Conservation (phyloP, 1,140 invertebrate species). For the Ganaspis sp. region DNA sequence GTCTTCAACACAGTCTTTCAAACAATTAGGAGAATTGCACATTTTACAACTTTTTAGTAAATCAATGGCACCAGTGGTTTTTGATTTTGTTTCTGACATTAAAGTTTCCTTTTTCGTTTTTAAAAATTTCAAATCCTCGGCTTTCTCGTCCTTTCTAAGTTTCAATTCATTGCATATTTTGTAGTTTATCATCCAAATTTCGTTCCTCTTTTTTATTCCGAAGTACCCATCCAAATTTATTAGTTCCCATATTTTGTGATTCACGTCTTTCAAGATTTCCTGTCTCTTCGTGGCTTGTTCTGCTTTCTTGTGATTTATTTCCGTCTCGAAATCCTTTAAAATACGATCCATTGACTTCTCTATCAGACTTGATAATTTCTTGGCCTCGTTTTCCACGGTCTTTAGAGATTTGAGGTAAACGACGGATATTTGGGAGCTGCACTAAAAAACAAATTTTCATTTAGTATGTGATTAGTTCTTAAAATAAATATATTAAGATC, state of each 20-base stretch:
- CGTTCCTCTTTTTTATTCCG: conserved; percentile 39
- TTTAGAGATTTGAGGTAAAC: conserved; percentile 38
- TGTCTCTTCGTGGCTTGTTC: not conserved
- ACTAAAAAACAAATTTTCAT: conserved; percentile 41
- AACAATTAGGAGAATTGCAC: not conserved
- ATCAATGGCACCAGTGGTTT: conserved; percentile 12
- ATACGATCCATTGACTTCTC: not conserved
- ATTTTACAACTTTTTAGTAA: not conserved
- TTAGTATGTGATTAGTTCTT: too few species aligned
- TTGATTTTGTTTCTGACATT: not conserved
- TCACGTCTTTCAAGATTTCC: conserved; percentile 26
- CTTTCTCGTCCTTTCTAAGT: conserved; percentile 4
- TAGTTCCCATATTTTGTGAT: conserved; percentile 38
- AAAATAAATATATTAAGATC: too few species aligned
- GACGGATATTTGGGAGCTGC: conserved; percentile 37
- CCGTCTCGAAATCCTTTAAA: not conserved
- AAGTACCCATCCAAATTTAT: conserved; percentile 38
- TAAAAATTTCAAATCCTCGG: conserved; percentile 11
- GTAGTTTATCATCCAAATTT: conserved; percentile 40
- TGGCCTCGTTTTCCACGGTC: not conserved
- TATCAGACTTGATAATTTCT: conserved; percentile 38
- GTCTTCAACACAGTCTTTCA: conserved; percentile 8
- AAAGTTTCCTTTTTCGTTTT: conserved; percentile 33
- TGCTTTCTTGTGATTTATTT: not conserved
- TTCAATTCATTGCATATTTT: conserved; percentile 39